phyloP scores from a whole-genome alignment of 1,140 invertebrate species.

The Caenorhabditis elegans region WBcel235 BX284602.5:7393001-7393500 shows the following conservation, averaged over 20 bases:
- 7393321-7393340: too few relatives aligned
- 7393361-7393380: too few relatives aligned
- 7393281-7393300: not conserved
- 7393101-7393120: not conserved
- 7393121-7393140: not conserved
- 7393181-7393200: slow-evolving; percentile 26
- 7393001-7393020: too few relatives aligned
- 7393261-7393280: slow-evolving; percentile 16
- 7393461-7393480: slow-evolving; percentile 19
- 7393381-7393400: too few relatives aligned
- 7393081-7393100: slow-evolving; percentile 8
- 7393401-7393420: too few relatives aligned
- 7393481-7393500: not conserved
- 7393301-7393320: too few relatives aligned
- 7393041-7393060: too few relatives aligned
- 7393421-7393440: not conserved
- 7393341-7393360: too few relatives aligned
- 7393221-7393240: not conserved
- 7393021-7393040: too few relatives aligned
- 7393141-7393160: not conserved
- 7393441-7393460: not conserved
- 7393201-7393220: slow-evolving; percentile 26
- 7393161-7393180: slow-evolving; percentile 10
- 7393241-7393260: slow-evolving; percentile 27
- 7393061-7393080: too few relatives aligned